Percentiles rank a stretch among this genome's conserved stretches.
phyloP scores from a whole-genome alignment of 2,113 vertebrate species.

The Callithrix jacchus region DNA sequence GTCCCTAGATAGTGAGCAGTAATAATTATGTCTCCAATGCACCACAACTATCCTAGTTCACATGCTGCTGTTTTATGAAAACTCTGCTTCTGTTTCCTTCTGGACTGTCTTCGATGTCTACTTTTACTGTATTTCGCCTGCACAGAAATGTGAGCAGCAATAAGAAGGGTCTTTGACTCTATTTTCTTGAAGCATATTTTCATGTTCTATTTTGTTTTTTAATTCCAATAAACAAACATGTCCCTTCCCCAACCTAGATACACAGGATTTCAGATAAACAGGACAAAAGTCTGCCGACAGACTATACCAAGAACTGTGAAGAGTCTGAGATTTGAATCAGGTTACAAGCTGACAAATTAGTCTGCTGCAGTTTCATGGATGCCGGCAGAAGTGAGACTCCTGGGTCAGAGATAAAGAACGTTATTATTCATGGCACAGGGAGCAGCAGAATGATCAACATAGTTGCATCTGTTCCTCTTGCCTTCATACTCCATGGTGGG shows the following conservation, averaged over 20 bases:
- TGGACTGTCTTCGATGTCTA: not conserved
- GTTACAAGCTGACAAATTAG: not conserved
- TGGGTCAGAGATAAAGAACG: not conserved
- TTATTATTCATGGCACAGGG: not conserved
- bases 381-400: not conserved
- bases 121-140: not conserved
- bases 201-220: not conserved
- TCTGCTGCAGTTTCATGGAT: not conserved
- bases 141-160: not conserved
- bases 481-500: accelerated
- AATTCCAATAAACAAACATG: not conserved
- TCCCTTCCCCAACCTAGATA: not conserved
- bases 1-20: not conserved
- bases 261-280: not conserved
- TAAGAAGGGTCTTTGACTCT: not conserved
- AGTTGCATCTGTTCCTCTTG: not conserved
- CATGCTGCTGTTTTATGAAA: not conserved
- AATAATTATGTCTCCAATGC: not conserved
- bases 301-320: not conserved
- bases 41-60: not conserved
- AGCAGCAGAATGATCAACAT: not conserved
- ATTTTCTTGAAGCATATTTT: not conserved
- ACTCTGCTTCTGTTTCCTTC: not conserved
- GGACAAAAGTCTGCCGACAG: not conserved
- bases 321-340: not conserved